Conservation (phyloP, 2,888 invertebrate species). For the Trichogramma evanescens region DNA sequence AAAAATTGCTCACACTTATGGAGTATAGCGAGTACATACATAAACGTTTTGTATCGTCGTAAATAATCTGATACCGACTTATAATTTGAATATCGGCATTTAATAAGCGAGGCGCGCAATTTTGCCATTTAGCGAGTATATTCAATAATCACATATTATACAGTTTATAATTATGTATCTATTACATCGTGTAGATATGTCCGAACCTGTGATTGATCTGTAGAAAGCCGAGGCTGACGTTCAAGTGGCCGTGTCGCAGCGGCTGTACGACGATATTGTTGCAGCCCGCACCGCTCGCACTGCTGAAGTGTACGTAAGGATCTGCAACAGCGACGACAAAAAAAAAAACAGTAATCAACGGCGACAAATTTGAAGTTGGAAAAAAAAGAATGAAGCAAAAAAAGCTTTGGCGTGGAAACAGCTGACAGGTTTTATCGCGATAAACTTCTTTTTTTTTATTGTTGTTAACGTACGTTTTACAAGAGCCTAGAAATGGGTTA, state of each 20-base stretch:
- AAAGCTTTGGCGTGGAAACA: background rate
- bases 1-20: too few relatives aligned
- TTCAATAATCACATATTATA: too few relatives aligned
- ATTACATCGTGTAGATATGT: too few relatives aligned
- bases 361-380: background rate
- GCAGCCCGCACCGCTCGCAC: constrained; percentile 36
- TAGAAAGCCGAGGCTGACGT: constrained; percentile 39
- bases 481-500: background rate
- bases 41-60: too few relatives aligned
- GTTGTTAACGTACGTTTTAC: background rate
- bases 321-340: constrained; percentile 26
- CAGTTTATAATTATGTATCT: too few relatives aligned
- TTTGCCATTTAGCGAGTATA: too few relatives aligned
- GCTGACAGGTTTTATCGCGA: background rate
- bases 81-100: too few relatives aligned
- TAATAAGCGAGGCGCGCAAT: too few relatives aligned
- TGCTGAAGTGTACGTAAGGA: constrained; percentile 42
- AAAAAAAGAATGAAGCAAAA: background rate
- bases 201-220: constrained; percentile 37
- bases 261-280: constrained; percentile 43
- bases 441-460: background rate
- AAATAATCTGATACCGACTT: too few relatives aligned
- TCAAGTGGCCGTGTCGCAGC: constrained; percentile 40
- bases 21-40: too few relatives aligned
- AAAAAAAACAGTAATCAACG: background rate